Conservation (phyloP, 2,888 invertebrate species). For the Nephrotoma guestfalica region DNA sequence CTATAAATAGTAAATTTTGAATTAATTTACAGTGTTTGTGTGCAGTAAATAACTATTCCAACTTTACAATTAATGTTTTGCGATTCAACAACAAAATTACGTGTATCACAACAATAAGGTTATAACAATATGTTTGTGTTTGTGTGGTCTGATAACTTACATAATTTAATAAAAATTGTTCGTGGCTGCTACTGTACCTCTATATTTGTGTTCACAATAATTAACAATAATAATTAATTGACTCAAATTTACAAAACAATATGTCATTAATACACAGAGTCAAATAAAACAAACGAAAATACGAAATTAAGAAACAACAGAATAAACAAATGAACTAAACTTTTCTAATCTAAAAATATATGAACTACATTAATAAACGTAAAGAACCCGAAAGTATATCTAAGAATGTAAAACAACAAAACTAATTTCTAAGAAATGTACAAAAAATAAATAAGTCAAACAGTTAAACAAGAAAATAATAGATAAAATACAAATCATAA, state of each 20-base stretch:
- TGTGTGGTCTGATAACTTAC: not conserved
- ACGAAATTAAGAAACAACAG: not conserved
- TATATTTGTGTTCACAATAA: not conserved
- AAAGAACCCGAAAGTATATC: not conserved
- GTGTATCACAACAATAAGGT: not conserved
- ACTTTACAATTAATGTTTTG: not conserved
- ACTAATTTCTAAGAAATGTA: not conserved
- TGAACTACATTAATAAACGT: not conserved
- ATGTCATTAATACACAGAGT: not conserved
- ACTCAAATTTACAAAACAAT: not conserved
- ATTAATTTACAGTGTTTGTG: not conserved
- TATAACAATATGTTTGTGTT: not conserved
- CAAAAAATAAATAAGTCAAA: not conserved
- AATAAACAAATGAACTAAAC: not conserved
- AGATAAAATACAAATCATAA: not conserved
- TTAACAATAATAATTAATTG: not conserved
- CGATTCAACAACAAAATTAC: not conserved
- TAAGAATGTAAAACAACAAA: not conserved
- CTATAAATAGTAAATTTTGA: not conserved
- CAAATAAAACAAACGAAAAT: not conserved
- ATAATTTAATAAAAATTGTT: not conserved
- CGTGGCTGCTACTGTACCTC: not conserved
- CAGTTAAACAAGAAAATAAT: not conserved
- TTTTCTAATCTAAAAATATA: not conserved
- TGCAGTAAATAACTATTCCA: not conserved